Evolutionary conservation across 2,888 invertebrate genomes (phyloP).

Genomic region (Drosophila pseudotakahashii): DNA sequence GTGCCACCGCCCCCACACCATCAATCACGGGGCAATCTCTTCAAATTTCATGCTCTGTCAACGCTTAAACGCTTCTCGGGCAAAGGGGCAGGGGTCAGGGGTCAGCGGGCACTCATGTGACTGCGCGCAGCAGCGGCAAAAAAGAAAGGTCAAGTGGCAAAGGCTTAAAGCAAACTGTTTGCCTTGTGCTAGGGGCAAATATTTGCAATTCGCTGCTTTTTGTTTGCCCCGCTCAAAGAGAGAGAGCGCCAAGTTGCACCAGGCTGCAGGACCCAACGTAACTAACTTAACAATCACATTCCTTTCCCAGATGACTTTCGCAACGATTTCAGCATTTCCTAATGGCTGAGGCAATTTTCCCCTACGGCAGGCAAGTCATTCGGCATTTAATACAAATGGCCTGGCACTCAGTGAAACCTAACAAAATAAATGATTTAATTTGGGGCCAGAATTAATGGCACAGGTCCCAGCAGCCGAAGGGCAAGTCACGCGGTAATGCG

Average conservation of each 20-base stretch:
- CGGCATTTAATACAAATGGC: constrained; percentile 31
- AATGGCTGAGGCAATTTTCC: constrained; percentile 5
- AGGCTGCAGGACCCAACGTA: constrained; percentile 5
- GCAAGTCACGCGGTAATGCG: constrained; percentile 55
- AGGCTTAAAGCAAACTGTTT: constrained; percentile 45
- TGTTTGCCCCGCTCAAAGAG: constrained; percentile 23
- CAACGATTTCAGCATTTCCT: neutral
- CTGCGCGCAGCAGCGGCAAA: constrained; percentile 4
- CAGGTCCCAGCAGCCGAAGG: constrained; percentile 11
- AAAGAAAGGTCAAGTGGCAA: constrained; percentile 41
- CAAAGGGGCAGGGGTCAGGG: constrained; percentile 2
- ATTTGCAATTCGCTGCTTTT: constrained; percentile 46
- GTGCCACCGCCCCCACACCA: too few relatives aligned
- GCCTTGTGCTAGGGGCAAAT: constrained; percentile 61
- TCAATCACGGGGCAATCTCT: constrained; percentile 42
- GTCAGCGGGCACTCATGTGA: constrained; percentile 25
- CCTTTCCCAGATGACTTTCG: neutral
- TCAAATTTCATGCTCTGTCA: constrained; percentile 42
- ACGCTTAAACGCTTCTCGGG: constrained; percentile 27
- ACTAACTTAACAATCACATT: constrained; percentile 22
- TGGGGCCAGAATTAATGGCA: constrained; percentile 62
- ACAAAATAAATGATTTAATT: constrained; percentile 72
- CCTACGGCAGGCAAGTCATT: constrained; percentile 15
- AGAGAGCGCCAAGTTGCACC: neutral
- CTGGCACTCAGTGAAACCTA: constrained; percentile 33